These are phyloP conservation scores for Diarsia dahlii DNA, from an alignment of 2,888 invertebrate species.

Conservation along the genomic window DNA sequence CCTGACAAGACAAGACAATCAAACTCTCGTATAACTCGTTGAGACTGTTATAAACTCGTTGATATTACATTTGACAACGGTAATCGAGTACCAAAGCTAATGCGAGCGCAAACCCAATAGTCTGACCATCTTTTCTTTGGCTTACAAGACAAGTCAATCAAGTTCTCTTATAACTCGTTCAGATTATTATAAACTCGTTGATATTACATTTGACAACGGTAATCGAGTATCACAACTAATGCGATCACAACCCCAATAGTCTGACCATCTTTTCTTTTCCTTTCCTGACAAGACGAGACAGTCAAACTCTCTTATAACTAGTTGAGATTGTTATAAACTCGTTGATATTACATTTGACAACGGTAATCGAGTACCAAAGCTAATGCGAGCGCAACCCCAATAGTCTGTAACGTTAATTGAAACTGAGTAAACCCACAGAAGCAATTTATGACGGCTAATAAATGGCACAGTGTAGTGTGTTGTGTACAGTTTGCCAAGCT, in stretches of 20 bases:
- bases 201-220: slow-evolving; percentile 55
- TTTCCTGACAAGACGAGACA: background rate
- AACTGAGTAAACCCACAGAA: slow-evolving; percentile 79
- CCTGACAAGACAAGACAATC: background rate
- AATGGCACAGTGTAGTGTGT: slow-evolving; percentile 68
- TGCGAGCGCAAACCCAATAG: slow-evolving; percentile 70
- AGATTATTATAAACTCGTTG: slow-evolving; percentile 34
- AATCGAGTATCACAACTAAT: slow-evolving; percentile 66
- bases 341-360: slow-evolving; percentile 51
- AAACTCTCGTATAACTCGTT: slow-evolving; percentile 11
- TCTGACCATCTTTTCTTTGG: no score
- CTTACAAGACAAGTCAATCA: background rate
- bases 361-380: slow-evolving; percentile 64
- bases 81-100: slow-evolving; percentile 65
- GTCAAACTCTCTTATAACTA: slow-evolving; percentile 7
- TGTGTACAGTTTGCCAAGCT: slow-evolving; percentile 72
- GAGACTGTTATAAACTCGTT: slow-evolving; percentile 34
- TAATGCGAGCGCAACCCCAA: slow-evolving; percentile 70
- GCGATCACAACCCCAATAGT: slow-evolving; percentile 71
- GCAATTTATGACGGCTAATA: slow-evolving; percentile 82
- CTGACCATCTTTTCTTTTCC: slow-evolving; percentile 10
- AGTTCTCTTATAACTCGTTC: slow-evolving; percentile 8
- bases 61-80: slow-evolving; percentile 53
- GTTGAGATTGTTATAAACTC: slow-evolving; percentile 32
- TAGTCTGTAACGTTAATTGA: slow-evolving; percentile 73